Conservation (phyloP, 2,888 invertebrate genomes). For the Drosophila yooni region DNA sequence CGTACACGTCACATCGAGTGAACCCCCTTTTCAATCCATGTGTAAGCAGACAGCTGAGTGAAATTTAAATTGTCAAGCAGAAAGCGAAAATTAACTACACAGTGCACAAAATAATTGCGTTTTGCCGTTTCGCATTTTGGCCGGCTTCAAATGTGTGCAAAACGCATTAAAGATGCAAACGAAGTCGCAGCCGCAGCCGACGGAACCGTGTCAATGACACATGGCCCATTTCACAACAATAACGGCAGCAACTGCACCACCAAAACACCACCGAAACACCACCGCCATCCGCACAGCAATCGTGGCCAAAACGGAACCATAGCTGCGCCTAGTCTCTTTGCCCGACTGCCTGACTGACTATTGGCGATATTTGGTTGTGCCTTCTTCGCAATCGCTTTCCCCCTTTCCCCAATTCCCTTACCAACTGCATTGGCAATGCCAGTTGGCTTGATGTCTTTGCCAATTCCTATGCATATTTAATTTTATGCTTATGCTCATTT, state of each 20-base stretch:
- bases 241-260: slow-evolving; percentile 34
- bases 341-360: neutral
- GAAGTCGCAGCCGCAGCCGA: slow-evolving; percentile 31
- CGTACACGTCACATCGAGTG: slow-evolving; percentile 55
- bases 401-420: neutral
- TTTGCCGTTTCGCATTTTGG: slow-evolving; percentile 25
- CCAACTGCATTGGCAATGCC: slow-evolving; percentile 46
- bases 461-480: slow-evolving; percentile 76
- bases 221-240: slow-evolving; percentile 52
- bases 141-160: slow-evolving; percentile 57
- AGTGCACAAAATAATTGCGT: slow-evolving; percentile 47
- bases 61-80: slow-evolving; percentile 66
- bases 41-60: slow-evolving; percentile 37
- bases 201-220: slow-evolving; percentile 57
- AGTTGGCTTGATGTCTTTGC: slow-evolving; percentile 63
- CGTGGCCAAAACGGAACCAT: slow-evolving; percentile 36
- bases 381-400: neutral
- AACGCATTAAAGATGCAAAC: slow-evolving; percentile 66
- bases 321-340: slow-evolving; percentile 22
- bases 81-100: slow-evolving; percentile 49
- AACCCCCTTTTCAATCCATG: neutral
- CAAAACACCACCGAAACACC: neutral
- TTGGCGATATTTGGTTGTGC: slow-evolving; percentile 18
- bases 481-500: slow-evolving; percentile 77
- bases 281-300: slow-evolving; percentile 22